Conservation (phyloP, 2,797 vertebrate genomes). For the Danio aesculapii region DNA sequence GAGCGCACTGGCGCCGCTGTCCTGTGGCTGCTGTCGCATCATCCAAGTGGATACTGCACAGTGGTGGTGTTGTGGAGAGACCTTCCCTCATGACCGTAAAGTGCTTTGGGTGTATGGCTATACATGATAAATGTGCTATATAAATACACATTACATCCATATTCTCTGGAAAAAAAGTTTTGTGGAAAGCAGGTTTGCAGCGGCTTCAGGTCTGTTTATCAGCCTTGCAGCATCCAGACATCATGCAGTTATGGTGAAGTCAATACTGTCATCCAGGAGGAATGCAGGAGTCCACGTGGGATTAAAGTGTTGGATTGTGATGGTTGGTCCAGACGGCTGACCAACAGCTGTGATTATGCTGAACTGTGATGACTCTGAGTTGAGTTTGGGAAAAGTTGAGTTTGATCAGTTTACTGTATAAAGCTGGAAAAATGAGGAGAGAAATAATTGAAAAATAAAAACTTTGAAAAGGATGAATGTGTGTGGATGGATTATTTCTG, state of each 20-base stretch:
- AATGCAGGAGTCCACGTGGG: neutral
- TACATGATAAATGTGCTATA: too few species aligned
- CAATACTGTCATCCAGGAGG: neutral
- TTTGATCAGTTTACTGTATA: neutral
- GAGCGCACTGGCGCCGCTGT: too few species aligned
- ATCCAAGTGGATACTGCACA: too few species aligned
- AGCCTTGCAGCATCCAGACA: neutral
- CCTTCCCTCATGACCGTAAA: too few species aligned
- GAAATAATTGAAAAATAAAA: neutral
- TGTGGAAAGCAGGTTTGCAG: neutral
- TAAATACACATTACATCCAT: too few species aligned
- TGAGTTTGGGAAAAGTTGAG: neutral
- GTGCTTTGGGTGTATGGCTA: too few species aligned
- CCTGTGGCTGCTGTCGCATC: too few species aligned
- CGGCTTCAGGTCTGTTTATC: neutral
- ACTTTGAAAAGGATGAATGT: neutral
- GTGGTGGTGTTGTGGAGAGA: too few species aligned
- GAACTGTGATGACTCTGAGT: neutral
- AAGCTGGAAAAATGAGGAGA: neutral
- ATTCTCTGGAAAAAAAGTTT: too few species aligned
- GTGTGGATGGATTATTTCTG: neutral
- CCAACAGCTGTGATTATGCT: slow-evolving; percentile 1
- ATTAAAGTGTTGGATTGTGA: too few species aligned
- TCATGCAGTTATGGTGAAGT: neutral
- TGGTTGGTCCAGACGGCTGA: too few species aligned